These are phyloP conservation scores for Anthopleura sola DNA, from an alignment of 64 coral and sea anemone genomes.

Conservation along the genomic window DNA sequence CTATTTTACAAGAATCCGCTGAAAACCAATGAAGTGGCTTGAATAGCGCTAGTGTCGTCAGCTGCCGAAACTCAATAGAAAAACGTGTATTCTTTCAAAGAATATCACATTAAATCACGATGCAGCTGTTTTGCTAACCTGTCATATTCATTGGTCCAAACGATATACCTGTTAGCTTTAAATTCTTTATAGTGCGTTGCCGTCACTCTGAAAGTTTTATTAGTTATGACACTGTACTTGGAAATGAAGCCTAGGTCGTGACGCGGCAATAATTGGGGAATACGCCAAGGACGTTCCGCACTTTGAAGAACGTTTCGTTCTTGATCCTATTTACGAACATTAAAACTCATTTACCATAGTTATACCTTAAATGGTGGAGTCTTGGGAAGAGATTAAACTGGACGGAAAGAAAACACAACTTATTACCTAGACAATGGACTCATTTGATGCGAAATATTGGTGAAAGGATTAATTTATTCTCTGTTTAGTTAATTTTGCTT, in stretches of 20 bases:
- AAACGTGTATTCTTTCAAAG: constrained; percentile 16
- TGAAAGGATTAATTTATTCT: constrained; percentile 89
- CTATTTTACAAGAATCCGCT: not conserved
- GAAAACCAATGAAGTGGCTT: constrained; percentile 13
- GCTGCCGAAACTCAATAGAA: not conserved
- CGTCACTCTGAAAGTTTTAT: constrained; percentile 19
- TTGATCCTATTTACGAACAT: constrained; percentile 29
- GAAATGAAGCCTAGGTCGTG: constrained; percentile 38
- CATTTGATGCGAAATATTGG: constrained; percentile 89
- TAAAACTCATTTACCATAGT: constrained; percentile 42
- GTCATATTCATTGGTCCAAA: constrained; percentile 5
- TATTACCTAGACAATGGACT: constrained; percentile 63
- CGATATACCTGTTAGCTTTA: constrained; percentile 16
- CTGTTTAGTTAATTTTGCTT: constrained; percentile 91
- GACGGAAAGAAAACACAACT: constrained; percentile 24
- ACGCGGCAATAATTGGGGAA: constrained; percentile 61
- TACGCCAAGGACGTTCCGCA: constrained; percentile 25
- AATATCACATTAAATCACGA: constrained; percentile 21
- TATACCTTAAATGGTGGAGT: constrained; percentile 22
- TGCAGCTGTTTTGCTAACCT: constrained; percentile 12
- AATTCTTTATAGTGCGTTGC: constrained; percentile 11
- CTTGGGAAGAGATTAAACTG: constrained; percentile 38
- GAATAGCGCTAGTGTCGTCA: not conserved
- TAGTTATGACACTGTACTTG: constrained; percentile 28
- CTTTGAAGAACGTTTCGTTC: constrained; percentile 2